Percentiles rank a stretch among this genome's conserved stretches.
Conservation (phyloP, 1,140 invertebrate species). For the Metopolophium dirhodum region DNA sequence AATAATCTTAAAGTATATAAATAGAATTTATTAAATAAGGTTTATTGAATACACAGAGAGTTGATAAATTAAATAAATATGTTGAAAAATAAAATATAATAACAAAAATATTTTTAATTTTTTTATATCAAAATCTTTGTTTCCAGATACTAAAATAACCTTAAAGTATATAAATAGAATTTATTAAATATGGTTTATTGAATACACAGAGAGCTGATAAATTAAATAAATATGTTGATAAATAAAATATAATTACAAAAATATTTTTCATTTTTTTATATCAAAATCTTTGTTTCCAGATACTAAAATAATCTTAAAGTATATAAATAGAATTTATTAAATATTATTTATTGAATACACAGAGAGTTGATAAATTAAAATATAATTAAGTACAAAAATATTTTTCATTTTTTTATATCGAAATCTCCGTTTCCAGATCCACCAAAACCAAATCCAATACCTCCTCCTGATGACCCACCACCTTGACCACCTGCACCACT, state of each 20-base stretch:
- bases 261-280: background rate
- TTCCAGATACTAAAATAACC: background rate
- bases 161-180: background rate
- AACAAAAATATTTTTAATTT: background rate
- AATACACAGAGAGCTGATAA: background rate
- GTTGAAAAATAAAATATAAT: background rate
- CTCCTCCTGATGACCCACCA: background rate
- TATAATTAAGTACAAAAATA: background rate
- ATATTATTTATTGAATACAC: background rate
- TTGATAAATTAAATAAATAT: background rate
- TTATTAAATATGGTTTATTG: background rate
- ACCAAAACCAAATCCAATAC: slow-evolving; percentile 24
- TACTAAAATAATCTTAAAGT: background rate
- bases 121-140: background rate
- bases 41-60: background rate
- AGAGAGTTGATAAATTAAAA: background rate
- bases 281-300: background rate
- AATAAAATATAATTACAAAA: background rate
- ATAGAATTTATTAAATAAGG: too few relatives aligned
- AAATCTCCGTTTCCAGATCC: slow-evolving; percentile 9
- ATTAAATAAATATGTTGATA: background rate
- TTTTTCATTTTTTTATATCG: background rate
- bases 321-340: background rate
- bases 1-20: background rate
- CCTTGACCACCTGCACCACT: background rate